phyloP scores from a whole-genome alignment of 2,113 vertebrate genomes.

The Labrus mixtus region DNA sequence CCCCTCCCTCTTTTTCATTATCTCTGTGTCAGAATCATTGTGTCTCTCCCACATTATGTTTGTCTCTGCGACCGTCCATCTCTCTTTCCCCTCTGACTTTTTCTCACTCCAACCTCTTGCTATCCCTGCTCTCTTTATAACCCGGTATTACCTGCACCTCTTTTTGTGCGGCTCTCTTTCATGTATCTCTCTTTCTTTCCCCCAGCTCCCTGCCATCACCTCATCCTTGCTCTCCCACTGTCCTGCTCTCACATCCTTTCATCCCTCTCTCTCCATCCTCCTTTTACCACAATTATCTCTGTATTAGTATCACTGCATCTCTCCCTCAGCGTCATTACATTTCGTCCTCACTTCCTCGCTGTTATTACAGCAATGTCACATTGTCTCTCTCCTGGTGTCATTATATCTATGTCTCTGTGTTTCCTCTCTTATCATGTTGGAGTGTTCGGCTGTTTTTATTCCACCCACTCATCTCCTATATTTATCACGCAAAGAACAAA shows the following conservation, averaged over 20 bases:
- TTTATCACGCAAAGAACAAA: constrained; percentile 79
- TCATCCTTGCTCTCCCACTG: constrained; percentile 9
- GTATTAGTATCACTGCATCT: constrained; percentile 51
- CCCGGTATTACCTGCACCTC: constrained; percentile 13
- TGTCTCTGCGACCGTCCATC: constrained; percentile 49
- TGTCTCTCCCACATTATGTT: constrained; percentile 59
- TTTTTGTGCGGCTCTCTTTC: neutral
- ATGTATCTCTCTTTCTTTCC: constrained; percentile 4
- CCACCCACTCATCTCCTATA: constrained; percentile 81
- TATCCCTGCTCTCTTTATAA: constrained; percentile 37
- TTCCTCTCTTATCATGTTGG: constrained; percentile 69
- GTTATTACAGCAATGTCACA: constrained; percentile 68
- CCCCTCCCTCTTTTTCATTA: constrained; percentile 61
- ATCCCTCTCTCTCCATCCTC: constrained; percentile 4
- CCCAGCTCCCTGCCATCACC: neutral
- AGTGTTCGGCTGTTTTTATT: constrained; percentile 75
- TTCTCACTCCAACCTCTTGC: constrained; percentile 30
- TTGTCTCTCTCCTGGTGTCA: constrained; percentile 67
- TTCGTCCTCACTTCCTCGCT: constrained; percentile 54
- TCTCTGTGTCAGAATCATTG: constrained; percentile 62
- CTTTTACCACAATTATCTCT: constrained; percentile 62
- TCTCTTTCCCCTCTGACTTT: constrained; percentile 27
- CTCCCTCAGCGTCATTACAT: constrained; percentile 60
- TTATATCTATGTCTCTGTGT: constrained; percentile 70
- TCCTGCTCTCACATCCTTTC: constrained; percentile 20